Conservation (phyloP, 2,113 vertebrate species). For the Climacteris rufus region DNA sequence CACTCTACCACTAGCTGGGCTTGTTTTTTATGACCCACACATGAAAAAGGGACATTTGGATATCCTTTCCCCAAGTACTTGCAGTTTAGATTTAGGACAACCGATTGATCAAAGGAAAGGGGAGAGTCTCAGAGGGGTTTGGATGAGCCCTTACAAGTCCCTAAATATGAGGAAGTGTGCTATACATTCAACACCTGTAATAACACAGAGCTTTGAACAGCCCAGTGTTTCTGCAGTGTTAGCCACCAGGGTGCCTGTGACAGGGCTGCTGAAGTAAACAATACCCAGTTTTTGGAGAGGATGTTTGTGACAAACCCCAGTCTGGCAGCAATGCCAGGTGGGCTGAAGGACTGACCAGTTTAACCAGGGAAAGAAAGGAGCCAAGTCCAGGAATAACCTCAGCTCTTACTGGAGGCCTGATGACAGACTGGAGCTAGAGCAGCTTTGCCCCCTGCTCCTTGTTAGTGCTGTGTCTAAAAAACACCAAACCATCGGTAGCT, state of each 20-base stretch:
- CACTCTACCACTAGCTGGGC: accelerated
- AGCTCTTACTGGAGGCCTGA: neutral
- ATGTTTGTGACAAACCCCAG: neutral
- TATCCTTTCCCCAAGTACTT: neutral
- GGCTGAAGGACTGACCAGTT: neutral
- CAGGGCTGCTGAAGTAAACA: neutral
- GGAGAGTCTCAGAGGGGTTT: neutral
- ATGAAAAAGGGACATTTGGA: neutral
- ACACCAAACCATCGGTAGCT: accelerated
- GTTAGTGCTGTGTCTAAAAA: neutral
- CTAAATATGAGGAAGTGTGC: neutral
- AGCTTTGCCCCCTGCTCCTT: neutral
- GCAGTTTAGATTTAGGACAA: neutral
- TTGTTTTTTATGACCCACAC: neutral
- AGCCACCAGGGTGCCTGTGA: neutral
- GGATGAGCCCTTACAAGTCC: neutral
- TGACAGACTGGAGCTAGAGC: neutral
- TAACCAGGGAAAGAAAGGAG: neutral
- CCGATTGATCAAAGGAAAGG: neutral
- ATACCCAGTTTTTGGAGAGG: neutral
- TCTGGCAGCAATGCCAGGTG: neutral
- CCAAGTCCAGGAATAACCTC: accelerated
- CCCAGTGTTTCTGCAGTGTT: neutral
- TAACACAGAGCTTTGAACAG: neutral
- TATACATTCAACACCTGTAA: neutral